Conservation (phyloP, 2,113 vertebrate genomes). For the Erinaceus europaeus region DNA sequence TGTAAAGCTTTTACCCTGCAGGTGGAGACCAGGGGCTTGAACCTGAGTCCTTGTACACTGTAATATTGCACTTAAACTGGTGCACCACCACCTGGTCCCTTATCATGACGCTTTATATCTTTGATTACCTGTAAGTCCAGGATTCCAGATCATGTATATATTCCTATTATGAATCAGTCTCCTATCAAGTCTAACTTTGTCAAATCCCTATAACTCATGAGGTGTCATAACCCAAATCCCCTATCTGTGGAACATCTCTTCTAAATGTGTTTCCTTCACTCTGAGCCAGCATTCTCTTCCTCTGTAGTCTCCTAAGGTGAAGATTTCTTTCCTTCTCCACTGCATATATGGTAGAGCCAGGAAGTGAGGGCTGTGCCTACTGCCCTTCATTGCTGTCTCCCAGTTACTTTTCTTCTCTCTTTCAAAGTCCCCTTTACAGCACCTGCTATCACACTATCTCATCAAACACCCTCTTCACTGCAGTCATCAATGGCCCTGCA, state of each 20-base stretch:
- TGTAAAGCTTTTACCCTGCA: too few relatives aligned
- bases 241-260: background rate
- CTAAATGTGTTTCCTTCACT: background rate
- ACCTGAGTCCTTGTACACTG: too few relatives aligned
- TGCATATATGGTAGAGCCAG: background rate
- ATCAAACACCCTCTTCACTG: background rate
- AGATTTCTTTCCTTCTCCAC: background rate
- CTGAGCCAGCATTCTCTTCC: background rate
- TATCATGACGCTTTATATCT: background rate
- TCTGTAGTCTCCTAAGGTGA: too few relatives aligned
- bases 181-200: too few relatives aligned
- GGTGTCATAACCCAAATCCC: background rate
- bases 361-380: too few relatives aligned
- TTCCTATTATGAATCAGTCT: background rate
- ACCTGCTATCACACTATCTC: accelerated
- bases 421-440: background rate
- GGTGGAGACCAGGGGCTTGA: too few relatives aligned
- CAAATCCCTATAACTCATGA: background rate
- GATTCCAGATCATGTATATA: background rate
- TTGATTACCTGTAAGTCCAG: background rate
- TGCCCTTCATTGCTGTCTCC: background rate
- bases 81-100: too few relatives aligned
- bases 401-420: background rate
- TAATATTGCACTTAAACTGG: too few relatives aligned
- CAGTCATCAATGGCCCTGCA: background rate